Evolutionary conservation across 2,888 invertebrate genomes (phyloP).

Genomic region (Leptopilina myrica): DNA sequence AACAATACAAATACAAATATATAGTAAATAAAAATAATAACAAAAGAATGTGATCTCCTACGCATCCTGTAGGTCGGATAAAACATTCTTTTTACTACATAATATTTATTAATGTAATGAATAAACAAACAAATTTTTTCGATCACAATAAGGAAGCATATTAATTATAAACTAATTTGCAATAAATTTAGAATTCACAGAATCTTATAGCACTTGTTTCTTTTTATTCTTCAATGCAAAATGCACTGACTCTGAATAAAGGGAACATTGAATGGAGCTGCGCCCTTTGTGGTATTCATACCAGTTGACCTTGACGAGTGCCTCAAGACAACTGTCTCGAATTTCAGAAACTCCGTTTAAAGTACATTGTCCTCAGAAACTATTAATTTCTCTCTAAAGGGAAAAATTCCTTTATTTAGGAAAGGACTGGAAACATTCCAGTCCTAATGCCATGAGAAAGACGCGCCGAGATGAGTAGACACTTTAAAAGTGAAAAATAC

Average conservation of each 20-base stretch:
- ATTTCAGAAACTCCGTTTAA: constrained; percentile 9
- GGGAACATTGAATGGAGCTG: constrained; percentile 13
- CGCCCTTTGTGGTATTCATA: constrained; percentile 12
- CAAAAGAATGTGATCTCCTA: too few species aligned
- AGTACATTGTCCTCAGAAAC: not conserved
- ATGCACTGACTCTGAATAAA: not conserved
- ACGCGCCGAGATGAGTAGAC: not conserved
- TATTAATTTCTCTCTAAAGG: not conserved
- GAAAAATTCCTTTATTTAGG: not conserved
- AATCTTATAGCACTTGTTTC: not conserved
- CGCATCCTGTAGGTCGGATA: too few species aligned
- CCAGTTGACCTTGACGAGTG: constrained; percentile 9
- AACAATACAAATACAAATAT: too few species aligned
- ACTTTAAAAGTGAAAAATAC: too few species aligned
- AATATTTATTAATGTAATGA: too few species aligned
- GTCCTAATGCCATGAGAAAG: not conserved
- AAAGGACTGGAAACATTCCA: not conserved
- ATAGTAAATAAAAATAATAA: too few species aligned
- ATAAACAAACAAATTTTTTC: too few species aligned
- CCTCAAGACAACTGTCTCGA: constrained; percentile 9
- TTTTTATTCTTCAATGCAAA: not conserved
- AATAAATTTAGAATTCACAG: too few species aligned
- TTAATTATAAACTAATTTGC: too few species aligned
- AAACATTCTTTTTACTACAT: too few species aligned
- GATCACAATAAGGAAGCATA: too few species aligned